Percentiles rank a stretch among this genome's conserved stretches.
Evolutionary conservation across 2,797 vertebrate genomes (phyloP).

Genomic region (Falco peregrinus): DNA sequence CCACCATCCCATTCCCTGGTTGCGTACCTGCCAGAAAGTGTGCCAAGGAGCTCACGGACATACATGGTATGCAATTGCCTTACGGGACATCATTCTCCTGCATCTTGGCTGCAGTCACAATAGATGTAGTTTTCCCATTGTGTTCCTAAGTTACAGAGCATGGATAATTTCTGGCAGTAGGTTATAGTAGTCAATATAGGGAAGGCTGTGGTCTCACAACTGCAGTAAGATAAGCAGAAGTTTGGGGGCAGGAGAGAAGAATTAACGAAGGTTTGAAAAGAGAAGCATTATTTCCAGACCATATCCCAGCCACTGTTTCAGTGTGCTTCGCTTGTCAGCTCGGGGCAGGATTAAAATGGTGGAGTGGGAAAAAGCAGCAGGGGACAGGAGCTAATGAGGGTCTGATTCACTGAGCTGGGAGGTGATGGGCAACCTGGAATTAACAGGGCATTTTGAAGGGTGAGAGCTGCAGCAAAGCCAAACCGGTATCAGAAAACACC

Average conservation of each 20-base stretch:
- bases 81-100: background rate
- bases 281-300: background rate
- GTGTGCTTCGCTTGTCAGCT: background rate
- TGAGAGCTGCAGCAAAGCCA: background rate
- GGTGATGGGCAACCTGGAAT: background rate
- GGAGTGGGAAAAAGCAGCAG: background rate
- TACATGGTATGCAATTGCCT: accelerated
- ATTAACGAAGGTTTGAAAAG: background rate
- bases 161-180: background rate
- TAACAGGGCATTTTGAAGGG: background rate
- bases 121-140: background rate
- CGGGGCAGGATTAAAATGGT: background rate
- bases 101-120: background rate
- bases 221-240: background rate
- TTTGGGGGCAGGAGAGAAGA: background rate
- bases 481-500: background rate
- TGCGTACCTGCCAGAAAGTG: background rate
- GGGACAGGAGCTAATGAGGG: background rate
- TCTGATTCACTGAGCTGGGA: background rate
- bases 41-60: background rate
- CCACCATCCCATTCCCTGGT: background rate
- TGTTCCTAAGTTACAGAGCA: background rate
- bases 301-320: background rate
- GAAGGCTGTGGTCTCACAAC: background rate
- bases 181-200: no score